Evolutionary conservation across 2,888 invertebrate species (phyloP).

Genomic region (Meghimatium bilineatum): DNA sequence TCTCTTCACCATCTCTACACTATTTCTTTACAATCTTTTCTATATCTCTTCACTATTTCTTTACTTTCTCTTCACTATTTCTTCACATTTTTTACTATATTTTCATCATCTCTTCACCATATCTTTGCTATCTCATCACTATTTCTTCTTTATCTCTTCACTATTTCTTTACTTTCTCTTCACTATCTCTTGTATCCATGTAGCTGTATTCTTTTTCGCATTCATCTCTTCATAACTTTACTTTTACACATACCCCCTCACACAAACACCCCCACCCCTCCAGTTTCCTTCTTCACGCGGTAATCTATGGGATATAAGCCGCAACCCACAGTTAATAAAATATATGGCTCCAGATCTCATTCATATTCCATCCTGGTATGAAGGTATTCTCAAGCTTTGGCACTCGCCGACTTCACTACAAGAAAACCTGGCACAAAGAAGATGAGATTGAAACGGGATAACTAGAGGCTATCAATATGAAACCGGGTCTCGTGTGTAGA

Average conservation of each 20-base stretch:
- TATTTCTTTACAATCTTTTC: slow-evolving; percentile 9
- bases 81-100: too few relatives aligned
- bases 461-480: background rate
- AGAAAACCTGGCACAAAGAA: background rate
- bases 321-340: background rate
- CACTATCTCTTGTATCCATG: too few relatives aligned
- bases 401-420: background rate
- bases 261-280: too few relatives aligned
- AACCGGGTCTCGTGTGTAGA: background rate
- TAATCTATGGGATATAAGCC: background rate
- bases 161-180: too few relatives aligned
- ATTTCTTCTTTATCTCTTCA: too few relatives aligned
- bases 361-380: background rate
- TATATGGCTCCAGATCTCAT: background rate
- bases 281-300: too few relatives aligned
- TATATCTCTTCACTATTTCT: background rate
- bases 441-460: background rate
- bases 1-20: too few relatives aligned
- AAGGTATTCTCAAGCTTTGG: background rate
- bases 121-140: too few relatives aligned
- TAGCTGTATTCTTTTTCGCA: too few relatives aligned
- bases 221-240: too few relatives aligned
- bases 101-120: too few relatives aligned
- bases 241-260: too few relatives aligned
- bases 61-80: background rate